Base-by-base conservation (phyloP, 1,140 invertebrate genomes). In the Penaeus japonicus region DNA sequence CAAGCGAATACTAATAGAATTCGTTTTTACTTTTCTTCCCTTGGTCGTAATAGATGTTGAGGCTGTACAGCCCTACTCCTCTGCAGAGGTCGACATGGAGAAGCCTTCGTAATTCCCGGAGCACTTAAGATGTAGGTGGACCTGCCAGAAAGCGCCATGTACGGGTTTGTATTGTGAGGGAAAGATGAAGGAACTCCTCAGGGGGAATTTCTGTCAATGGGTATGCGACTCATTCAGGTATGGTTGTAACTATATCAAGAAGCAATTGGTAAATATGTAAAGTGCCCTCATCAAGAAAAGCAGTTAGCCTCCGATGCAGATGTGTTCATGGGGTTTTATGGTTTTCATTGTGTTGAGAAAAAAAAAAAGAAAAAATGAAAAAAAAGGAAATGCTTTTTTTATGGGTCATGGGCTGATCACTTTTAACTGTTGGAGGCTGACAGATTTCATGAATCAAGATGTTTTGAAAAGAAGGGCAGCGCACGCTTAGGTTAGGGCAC, bases 11-110 rank as follows among this genome's bases (percentile, higher is more conserved):
- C 90, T 90, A 89, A 90, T 89, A 65, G 87, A 53, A 73, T 83
- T 89, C 84, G 81, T 90, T 90, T 89, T 89, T 87, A 90, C 85
- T 90, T 90, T 90, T 89, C 83, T 89, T 90, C 88, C 90, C 90
- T 83, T 87, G 84, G 83, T 86, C 57, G 88, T 87, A 90, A 77
- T 90, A 90, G 90, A 89, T 90, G 84, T 90, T 90, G 90, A 89
- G 87, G 90, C 88, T 89, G 90, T 90, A 65, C 59, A 89, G 90
- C 77, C 87, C 87, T 89, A 86, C 90, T 83, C 84, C 78, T 85
- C 88, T 83, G 75, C 80, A 82, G 90, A 85, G 84, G 80, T 79
- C 85, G 62, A 55, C 57, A 79, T 75, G 84, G 79, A 84, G 79
- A 89, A 82, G 88, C 57, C 84, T 82, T 81, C 78, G 77, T 84